Percentiles rank a stretch among this genome's conserved stretches.
phyloP scores from a whole-genome alignment of 2,888 invertebrate species.

The Sarcophaga rosellei region DNA sequence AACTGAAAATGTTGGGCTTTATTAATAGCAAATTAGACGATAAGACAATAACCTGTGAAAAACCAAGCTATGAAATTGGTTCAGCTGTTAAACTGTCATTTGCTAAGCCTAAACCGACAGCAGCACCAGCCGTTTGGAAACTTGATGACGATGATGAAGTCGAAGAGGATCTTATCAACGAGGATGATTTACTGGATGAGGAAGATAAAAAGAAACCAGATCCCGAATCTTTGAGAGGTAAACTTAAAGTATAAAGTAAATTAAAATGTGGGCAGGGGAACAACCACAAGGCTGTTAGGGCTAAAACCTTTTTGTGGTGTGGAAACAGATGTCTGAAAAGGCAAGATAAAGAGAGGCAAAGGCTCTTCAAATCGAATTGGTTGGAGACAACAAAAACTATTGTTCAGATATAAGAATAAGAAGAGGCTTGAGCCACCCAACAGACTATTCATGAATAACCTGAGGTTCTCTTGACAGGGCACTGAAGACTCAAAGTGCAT shows the following conservation, averaged over 20 bases:
- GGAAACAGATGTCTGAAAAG: no score
- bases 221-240: constrained; percentile 91
- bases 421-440: no score
- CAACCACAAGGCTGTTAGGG: no score
- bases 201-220: constrained; percentile 95
- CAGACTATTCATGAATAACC: no score
- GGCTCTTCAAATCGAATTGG: no score
- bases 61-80: constrained; percentile 89
- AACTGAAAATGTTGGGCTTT: constrained; percentile 86
- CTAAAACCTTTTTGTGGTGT: no score
- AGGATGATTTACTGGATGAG: constrained; percentile 93
- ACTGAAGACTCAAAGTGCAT: no score
- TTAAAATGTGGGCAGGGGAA: no score
- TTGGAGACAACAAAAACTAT: no score
- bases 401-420: no score
- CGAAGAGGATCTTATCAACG: constrained; percentile 89
- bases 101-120: constrained; percentile 72
- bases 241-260: background rate
- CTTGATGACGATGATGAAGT: constrained; percentile 85
- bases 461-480: no score
- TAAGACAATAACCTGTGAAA: constrained; percentile 82
- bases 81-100: constrained; percentile 83
- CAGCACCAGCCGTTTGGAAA: constrained; percentile 84
- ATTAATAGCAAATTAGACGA: constrained; percentile 76
- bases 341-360: no score